Evolutionary conservation across 2,113 vertebrate species (phyloP).

Genomic region (Callorhinus ursinus): DNA sequence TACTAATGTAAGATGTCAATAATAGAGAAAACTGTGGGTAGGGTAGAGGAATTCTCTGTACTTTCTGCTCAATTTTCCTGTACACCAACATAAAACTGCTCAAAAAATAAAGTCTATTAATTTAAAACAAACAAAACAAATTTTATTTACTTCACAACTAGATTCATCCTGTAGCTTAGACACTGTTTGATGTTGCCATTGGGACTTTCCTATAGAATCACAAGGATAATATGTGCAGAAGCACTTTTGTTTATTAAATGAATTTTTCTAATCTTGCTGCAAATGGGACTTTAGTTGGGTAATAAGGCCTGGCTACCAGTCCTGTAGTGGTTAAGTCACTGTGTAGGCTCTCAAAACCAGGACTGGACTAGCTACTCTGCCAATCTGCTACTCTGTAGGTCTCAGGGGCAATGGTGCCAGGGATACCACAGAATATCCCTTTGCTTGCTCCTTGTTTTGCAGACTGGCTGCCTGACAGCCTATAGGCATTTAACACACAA

Average conservation of each 20-base stretch:
- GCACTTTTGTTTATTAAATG: not conserved
- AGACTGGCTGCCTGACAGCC: not conserved
- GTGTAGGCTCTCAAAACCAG: too few species aligned
- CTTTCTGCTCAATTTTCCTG: not conserved
- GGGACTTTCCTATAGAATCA: not conserved
- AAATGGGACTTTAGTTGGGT: not conserved
- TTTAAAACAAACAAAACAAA: conserved; percentile 22
- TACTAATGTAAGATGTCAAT: not conserved
- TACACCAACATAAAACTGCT: not conserved
- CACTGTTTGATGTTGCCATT: not conserved
- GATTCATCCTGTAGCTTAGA: not conserved
- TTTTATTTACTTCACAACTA: not conserved
- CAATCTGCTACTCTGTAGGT: not conserved
- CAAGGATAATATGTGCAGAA: not conserved
- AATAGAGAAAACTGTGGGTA: not conserved
- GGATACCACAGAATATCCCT: not conserved
- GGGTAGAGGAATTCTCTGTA: not conserved
- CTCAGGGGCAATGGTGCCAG: rapidly evolving
- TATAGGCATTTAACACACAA: not conserved
- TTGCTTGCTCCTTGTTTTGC: not conserved
- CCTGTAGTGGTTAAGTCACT: not conserved
- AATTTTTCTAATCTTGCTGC: not conserved
- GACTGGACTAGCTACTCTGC: not conserved
- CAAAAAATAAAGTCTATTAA: not conserved
- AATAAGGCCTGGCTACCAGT: not conserved